Evolutionary conservation across 2,888 invertebrate species (phyloP).

Genomic region (Euphydryas editha): DNA sequence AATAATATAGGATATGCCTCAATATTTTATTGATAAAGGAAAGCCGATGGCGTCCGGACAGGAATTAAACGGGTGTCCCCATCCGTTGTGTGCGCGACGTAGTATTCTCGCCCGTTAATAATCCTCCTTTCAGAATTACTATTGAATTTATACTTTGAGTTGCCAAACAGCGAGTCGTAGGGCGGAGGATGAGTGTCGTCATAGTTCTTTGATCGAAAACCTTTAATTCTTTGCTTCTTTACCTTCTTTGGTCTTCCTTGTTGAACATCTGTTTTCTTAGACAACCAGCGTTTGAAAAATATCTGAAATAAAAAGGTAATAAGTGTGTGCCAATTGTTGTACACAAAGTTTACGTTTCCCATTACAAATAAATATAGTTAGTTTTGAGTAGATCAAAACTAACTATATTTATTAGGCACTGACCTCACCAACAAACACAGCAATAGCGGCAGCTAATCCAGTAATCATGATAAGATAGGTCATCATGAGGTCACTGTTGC

Average conservation of each 20-base stretch:
- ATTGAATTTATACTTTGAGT: constrained; percentile 54
- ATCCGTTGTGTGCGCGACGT: constrained; percentile 84
- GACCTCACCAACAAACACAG: constrained; percentile 87
- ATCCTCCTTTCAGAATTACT: constrained; percentile 76
- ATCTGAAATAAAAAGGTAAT: constrained; percentile 51
- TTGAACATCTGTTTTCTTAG: constrained; percentile 6
- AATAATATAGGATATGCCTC: too few relatives aligned
- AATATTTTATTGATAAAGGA: constrained; percentile 82
- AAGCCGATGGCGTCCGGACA: constrained; percentile 89
- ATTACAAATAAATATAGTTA: constrained; percentile 8
- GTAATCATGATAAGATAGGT: constrained; percentile 90
- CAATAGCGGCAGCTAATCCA: constrained; percentile 86
- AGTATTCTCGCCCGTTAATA: constrained; percentile 91
- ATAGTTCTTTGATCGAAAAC: constrained; percentile 27
- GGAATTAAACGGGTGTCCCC: constrained; percentile 89
- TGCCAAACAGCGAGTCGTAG: constrained; percentile 85
- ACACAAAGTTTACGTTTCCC: too few relatives aligned
- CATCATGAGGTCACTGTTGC: constrained; percentile 90
- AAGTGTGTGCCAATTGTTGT: too few relatives aligned
- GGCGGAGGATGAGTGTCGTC: constrained; percentile 85
- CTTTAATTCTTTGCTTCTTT: constrained; percentile 43
- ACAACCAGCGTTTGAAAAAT: constrained; percentile 57
- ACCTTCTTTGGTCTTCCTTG: constrained; percentile 40
- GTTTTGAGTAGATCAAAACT: background rate
- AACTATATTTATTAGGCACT: background rate